These are phyloP conservation scores for Potorous gilbertii DNA, from an alignment of 2,797 vertebrate genomes.

Conservation along the genomic window DNA sequence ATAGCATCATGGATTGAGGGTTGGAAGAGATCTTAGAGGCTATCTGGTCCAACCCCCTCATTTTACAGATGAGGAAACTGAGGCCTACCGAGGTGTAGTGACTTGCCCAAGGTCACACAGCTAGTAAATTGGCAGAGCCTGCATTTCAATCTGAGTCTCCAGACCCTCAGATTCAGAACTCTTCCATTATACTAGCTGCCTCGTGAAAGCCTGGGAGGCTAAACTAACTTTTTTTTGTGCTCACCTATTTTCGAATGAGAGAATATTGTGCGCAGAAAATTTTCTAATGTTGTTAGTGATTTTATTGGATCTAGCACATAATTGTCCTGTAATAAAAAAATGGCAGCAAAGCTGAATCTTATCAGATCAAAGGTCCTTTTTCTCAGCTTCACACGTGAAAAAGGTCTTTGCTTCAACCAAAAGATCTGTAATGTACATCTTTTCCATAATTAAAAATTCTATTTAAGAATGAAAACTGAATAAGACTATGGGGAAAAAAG, in stretches of 20 bases:
- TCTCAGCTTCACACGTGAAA: constrained; percentile 28
- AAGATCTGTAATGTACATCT: neutral
- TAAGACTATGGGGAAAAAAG: constrained; percentile 33
- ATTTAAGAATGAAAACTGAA: constrained; percentile 56
- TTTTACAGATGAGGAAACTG: constrained; percentile 10
- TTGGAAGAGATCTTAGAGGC: neutral
- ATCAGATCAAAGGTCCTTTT: constrained; percentile 64
- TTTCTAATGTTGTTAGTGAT: constrained; percentile 66
- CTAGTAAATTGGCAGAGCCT: neutral
- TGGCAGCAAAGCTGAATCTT: constrained; percentile 59
- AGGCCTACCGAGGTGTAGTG: neutral
- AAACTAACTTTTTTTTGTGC: constrained; percentile 51
- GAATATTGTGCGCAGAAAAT: constrained; percentile 64
- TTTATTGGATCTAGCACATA: constrained; percentile 65
- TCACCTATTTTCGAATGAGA: constrained; percentile 65
- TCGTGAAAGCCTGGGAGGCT: constrained; percentile 38
- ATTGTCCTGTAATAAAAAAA: constrained; percentile 65
- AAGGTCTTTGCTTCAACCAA: constrained; percentile 44
- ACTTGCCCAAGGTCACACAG: constrained; percentile 1
- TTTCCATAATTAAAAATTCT: constrained; percentile 49
- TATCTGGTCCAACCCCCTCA: neutral
- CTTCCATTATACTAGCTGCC: neutral
- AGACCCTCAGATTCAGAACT: neutral
- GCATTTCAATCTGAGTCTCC: neutral
- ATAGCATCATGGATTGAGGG: neutral